Percentiles rank a stretch among this genome's conserved stretches.
Conservation (phyloP, 2,113 vertebrate species). For the Atherinomorus stipes region DNA sequence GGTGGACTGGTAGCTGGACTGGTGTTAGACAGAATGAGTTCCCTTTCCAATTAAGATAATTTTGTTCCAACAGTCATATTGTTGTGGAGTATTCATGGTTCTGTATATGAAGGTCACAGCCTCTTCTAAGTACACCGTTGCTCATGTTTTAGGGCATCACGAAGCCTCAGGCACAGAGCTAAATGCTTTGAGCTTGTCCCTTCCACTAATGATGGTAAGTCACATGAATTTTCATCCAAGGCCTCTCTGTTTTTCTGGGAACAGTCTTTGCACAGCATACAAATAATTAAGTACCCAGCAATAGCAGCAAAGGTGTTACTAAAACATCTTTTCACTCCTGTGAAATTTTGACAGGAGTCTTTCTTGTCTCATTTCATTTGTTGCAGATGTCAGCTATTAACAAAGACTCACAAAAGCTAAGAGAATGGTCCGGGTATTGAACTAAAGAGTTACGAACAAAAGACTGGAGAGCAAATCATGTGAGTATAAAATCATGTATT, state of each 20-base stretch:
- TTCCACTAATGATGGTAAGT: constrained; percentile 65
- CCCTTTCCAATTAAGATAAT: constrained; percentile 78
- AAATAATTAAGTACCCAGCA: constrained; percentile 6
- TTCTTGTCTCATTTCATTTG: neutral
- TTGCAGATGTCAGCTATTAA: too few species aligned
- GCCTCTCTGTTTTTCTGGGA: constrained; percentile 9
- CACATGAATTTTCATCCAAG: constrained; percentile 57
- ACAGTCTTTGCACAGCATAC: neutral
- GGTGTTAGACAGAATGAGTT: constrained; percentile 72
- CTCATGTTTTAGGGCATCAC: constrained; percentile 69
- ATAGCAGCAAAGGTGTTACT: constrained; percentile 5
- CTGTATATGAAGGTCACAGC: constrained; percentile 67
- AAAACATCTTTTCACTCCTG: neutral
- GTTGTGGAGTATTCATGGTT: constrained; percentile 59
- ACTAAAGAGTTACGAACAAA: too few species aligned
- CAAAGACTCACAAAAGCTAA: too few species aligned
- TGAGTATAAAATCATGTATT: neutral
- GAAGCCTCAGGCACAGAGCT: constrained; percentile 64
- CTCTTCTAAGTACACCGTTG: constrained; percentile 40
- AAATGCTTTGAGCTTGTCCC: constrained; percentile 56
- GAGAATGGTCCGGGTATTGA: too few species aligned
- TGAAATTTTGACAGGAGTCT: neutral
- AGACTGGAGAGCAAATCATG: too few species aligned
- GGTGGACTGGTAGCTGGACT: constrained; percentile 68
- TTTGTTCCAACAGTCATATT: constrained; percentile 71